These are phyloP conservation scores for Thaumetopoea pityocampa DNA, from an alignment of 1,140 invertebrate species.

Conservation along the genomic window DNA sequence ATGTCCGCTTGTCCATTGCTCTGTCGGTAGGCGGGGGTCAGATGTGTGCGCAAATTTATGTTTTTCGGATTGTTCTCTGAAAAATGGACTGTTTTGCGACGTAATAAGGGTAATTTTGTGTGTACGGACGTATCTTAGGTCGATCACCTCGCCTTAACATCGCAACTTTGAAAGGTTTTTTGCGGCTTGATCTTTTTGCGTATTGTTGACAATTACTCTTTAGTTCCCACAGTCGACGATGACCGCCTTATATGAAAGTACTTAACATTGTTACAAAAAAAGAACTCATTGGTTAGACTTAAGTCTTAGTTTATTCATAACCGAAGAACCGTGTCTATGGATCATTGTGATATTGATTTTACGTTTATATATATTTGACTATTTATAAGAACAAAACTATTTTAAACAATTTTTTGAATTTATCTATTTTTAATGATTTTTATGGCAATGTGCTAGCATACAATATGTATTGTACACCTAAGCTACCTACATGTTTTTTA, in stretches of 20 bases:
- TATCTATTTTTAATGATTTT: too few species aligned
- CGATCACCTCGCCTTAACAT: conserved; percentile 47
- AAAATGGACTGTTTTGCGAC: conserved; percentile 39
- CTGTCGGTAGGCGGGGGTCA: conserved; percentile 64
- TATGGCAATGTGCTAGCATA: too few species aligned
- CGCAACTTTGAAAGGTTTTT: conserved; percentile 35
- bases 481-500: too few species aligned
- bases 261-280: conserved; percentile 6
- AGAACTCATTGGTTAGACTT: conserved; percentile 11
- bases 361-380: too few species aligned
- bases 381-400: too few species aligned
- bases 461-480: too few species aligned
- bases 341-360: too few species aligned
- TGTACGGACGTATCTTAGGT: conserved; percentile 26
- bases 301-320: conserved; percentile 3
- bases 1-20: conserved; percentile 56
- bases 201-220: conserved; percentile 36
- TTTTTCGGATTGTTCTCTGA: conserved; percentile 24
- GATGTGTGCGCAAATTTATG: conserved; percentile 36
- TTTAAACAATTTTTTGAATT: too few species aligned
- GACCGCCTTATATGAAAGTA: conserved; percentile 15
- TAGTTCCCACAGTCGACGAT: conserved; percentile 29
- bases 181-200: conserved; percentile 24
- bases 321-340: too few species aligned
- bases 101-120: conserved; percentile 30